Evolutionary conservation across 2,888 invertebrate species (phyloP).

Genomic region (Calliphora vomitoria): DNA sequence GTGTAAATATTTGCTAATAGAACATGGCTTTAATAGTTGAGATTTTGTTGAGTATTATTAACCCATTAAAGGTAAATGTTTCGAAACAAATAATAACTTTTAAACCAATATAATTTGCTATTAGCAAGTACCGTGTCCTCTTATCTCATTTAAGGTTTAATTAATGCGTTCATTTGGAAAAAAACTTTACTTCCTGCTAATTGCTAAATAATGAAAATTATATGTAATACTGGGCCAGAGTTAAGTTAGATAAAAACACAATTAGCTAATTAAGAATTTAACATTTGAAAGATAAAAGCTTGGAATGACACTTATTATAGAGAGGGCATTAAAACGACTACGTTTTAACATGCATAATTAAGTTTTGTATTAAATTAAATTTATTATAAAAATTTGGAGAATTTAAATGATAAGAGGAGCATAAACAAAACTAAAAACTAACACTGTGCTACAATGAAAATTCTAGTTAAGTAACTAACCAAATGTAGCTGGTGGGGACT

Average conservation of each 20-base stretch:
- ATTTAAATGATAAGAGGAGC: not conserved
- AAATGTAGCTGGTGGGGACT: too few species aligned
- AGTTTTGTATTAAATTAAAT: slow-evolving; percentile 17
- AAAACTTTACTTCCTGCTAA: slow-evolving; percentile 15
- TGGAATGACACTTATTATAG: not conserved
- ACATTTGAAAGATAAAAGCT: not conserved
- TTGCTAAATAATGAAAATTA: slow-evolving; percentile 31
- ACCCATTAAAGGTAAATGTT: not conserved
- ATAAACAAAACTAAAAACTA: too few species aligned
- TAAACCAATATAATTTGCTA: too few species aligned
- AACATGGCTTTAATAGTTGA: slow-evolving; percentile 6
- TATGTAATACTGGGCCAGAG: not conserved
- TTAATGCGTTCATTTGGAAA: slow-evolving; percentile 28
- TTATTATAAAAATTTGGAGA: not conserved
- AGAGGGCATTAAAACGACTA: not conserved
- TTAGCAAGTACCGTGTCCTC: too few species aligned
- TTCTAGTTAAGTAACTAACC: too few species aligned
- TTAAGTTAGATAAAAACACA: slow-evolving; percentile 6
- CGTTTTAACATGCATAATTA: not conserved
- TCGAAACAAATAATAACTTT: too few species aligned
- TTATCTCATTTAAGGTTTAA: not conserved
- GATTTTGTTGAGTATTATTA: not conserved
- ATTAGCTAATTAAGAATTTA: slow-evolving; percentile 46
- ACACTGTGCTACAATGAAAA: too few species aligned
- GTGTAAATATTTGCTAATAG: slow-evolving; percentile 38